phyloP scores from a whole-genome alignment of 2,888 invertebrate genomes.

The Lycophotia porphyrea region DNA sequence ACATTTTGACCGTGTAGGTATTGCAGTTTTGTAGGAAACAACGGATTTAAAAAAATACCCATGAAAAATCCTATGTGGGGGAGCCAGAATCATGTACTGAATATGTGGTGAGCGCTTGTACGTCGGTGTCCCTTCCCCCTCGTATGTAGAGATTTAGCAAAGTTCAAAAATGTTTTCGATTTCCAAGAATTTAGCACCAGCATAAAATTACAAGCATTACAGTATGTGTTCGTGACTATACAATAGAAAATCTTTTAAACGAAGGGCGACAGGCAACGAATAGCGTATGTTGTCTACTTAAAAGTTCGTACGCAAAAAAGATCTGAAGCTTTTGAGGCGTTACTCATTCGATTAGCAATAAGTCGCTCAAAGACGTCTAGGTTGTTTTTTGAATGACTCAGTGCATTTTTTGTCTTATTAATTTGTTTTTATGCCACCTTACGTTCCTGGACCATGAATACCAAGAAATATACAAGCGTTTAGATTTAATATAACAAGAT shows the following conservation, averaged over 20 bases:
- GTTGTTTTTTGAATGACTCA: conserved; percentile 3
- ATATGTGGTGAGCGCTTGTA: too few species aligned
- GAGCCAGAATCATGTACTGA: too few species aligned
- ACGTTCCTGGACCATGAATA: not conserved
- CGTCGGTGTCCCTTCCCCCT: too few species aligned
- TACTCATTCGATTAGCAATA: conserved; percentile 30
- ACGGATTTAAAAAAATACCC: too few species aligned
- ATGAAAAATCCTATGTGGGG: too few species aligned
- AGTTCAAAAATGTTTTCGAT: not conserved
- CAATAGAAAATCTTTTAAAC: conserved; percentile 50
- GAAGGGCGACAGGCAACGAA: conserved; percentile 38
- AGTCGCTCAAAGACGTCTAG: conserved; percentile 3
- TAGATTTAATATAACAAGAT: not conserved
- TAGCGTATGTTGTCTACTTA: conserved; percentile 47
- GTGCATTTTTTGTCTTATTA: not conserved
- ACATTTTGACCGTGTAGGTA: too few species aligned
- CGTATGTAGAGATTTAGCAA: not conserved
- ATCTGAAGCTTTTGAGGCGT: conserved; percentile 19
- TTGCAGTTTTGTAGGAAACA: too few species aligned
- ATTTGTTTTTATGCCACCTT: not conserved
- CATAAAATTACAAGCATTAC: not conserved
- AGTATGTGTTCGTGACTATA: conserved; percentile 2
- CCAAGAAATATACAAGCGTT: not conserved
- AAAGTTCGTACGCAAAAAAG: conserved; percentile 13
- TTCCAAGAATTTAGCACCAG: not conserved